phyloP scores from a whole-genome alignment of 2,797 vertebrate genomes.

The Anableps anableps region DNA sequence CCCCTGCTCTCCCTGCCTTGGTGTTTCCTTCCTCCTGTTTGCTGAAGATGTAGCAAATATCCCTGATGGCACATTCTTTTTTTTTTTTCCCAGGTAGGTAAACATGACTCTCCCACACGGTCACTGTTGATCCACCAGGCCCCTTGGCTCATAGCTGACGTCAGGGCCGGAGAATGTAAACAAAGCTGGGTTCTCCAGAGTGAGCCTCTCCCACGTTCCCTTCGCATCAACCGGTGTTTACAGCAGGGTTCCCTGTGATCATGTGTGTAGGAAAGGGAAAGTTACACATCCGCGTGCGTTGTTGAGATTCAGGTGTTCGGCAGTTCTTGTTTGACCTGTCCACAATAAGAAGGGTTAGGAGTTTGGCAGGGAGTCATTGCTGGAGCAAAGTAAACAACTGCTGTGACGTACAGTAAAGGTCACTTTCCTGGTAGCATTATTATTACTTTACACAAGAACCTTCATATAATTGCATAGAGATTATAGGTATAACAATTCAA shows the following conservation, averaged over 20 bases:
- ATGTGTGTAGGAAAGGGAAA: conserved; percentile 59
- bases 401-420: conserved; percentile 35
- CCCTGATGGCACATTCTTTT: conserved; percentile 21
- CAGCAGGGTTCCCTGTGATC: conserved; percentile 46
- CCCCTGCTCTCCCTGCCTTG: neutral
- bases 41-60: conserved; percentile 50
- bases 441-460: conserved; percentile 7
- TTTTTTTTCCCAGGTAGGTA: conserved; percentile 60
- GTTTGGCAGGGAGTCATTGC: conserved; percentile 20
- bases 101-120: conserved; percentile 65
- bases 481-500: neutral
- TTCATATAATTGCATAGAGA: neutral
- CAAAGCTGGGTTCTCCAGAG: conserved; percentile 69
- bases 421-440: conserved; percentile 19
- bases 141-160: conserved; percentile 65
- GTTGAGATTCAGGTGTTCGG: conserved; percentile 6
- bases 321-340: conserved; percentile 51
- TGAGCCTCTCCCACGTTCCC: conserved; percentile 59
- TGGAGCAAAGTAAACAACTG: conserved; percentile 35
- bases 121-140: conserved; percentile 60
- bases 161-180: conserved; percentile 78
- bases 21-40: conserved; percentile 37
- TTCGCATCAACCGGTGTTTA: conserved; percentile 65
- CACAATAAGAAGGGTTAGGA: conserved; percentile 30
- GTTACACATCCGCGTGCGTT: conserved; percentile 69